These are phyloP conservation scores for Ormyrus pomaceus DNA, from an alignment of 2,888 invertebrate genomes.

Conservation along the genomic window DNA sequence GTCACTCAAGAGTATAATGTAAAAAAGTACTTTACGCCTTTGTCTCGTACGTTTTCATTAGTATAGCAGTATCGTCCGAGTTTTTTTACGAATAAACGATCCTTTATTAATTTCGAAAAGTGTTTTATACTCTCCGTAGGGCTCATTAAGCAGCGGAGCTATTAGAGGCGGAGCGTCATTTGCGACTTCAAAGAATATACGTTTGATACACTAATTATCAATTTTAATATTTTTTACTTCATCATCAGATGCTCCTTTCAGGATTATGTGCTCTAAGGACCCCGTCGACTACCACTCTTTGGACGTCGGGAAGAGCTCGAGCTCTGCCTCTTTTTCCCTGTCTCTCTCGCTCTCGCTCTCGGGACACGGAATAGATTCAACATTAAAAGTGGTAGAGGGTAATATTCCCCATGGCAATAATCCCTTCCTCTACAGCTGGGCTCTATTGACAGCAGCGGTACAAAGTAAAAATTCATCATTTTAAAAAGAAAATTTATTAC, in stretches of 20 bases:
- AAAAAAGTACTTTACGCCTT: too few relatives aligned
- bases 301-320: constrained; percentile 25
- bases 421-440: constrained; percentile 53
- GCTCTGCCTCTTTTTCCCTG: not conserved
- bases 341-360: constrained; percentile 5
- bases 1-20: too few relatives aligned
- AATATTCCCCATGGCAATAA: constrained; percentile 57
- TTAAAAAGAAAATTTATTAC: too few relatives aligned
- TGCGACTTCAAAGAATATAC: not conserved
- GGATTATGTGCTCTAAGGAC: constrained; percentile 54
- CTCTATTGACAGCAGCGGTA: constrained; percentile 18
- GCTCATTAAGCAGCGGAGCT: too few relatives aligned
- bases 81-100: too few relatives aligned
- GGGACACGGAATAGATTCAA: constrained; percentile 30
- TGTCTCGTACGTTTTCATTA: too few relatives aligned
- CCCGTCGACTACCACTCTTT: constrained; percentile 37
- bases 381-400: constrained; percentile 50
- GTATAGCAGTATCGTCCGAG: too few relatives aligned
- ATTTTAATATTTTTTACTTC: constrained; percentile 42
- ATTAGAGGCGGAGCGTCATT: too few relatives aligned
- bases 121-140: too few relatives aligned
- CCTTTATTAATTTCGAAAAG: too few relatives aligned
- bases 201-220: constrained; percentile 29
- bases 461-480: constrained; percentile 1
- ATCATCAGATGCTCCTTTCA: constrained; percentile 47